Conservation (phyloP, 2,888 invertebrate genomes). For the Brenthis ino region DNA sequence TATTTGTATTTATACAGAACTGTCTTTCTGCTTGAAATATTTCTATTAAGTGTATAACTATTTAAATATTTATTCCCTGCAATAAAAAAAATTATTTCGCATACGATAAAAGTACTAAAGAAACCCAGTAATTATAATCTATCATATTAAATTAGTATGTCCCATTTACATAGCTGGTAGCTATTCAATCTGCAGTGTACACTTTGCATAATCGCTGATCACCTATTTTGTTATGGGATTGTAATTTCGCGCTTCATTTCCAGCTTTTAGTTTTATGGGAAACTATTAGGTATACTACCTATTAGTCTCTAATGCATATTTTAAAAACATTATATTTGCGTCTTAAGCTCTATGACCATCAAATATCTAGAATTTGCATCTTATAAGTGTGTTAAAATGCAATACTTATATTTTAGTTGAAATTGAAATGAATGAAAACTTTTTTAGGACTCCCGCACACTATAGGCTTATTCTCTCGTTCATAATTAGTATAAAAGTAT, state of each 20-base stretch:
- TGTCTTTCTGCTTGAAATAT: not conserved
- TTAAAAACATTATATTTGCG: no score
- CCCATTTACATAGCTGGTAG: not conserved
- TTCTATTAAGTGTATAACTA: not conserved
- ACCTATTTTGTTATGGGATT: constrained; percentile 8
- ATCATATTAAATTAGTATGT: constrained; percentile 7
- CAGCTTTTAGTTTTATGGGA: not conserved
- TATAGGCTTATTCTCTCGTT: no score
- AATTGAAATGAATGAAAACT: no score
- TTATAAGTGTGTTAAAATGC: no score
- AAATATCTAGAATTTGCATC: no score
- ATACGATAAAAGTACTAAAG: not conserved
- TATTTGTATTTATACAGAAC: no score
- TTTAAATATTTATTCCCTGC: not conserved
- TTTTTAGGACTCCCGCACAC: no score
- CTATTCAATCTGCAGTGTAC: not conserved
- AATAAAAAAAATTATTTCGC: constrained; percentile 8
- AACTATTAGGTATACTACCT: no score
- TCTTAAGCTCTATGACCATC: no score
- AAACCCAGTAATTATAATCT: constrained; percentile 11
- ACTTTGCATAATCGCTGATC: constrained; percentile 17
- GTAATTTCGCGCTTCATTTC: constrained; percentile 15
- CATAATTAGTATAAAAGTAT: no score
- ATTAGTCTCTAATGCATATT: no score
- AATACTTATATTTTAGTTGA: no score